Evolutionary conservation across 2,797 vertebrate species (phyloP), one percentile per base, ranked within the genome.

Genomic region (Poeciliopsis gracilis): DNA sequence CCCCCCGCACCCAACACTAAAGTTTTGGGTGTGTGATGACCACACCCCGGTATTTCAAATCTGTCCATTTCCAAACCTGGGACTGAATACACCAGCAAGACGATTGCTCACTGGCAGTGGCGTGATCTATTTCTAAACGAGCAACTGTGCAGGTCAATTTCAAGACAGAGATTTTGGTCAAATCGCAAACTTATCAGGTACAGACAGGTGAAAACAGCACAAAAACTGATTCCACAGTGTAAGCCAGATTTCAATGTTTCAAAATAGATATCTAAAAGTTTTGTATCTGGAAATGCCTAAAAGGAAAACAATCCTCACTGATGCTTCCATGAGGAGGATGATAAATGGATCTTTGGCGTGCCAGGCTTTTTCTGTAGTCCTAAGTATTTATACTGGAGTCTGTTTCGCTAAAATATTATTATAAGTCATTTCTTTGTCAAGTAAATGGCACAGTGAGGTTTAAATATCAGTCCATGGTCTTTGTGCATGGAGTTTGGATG

Each of bases 21-120:
- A 93, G 86, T 89, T 84, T 75, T 77, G 25, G 25, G 76, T 78
- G 85, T 85, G 85, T 76, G 78, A 66, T 80, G 84, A 80, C 83
- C 84, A 7, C 91, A 70, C 90, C 90, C 83, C 57, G 1, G 36
- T 43, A 72, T 74, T 5, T n/a, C 25, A 81, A 85, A 89, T 83
- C 83, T 80, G 84, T 88, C 79, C 67, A 38, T 8, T 83, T 87
- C 79, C 77, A 80, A 89, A 74, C 61, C 84, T 57, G 77, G 78
- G 83, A 83, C 79, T 87, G 57, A 73, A 15, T 76, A 8, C 73
- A 88, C 79, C 78, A 89, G 78, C 79, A 81, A 85, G 28, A 61
- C 49, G 77, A 82, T 83, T 51, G 80, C 83, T 82, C 45, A 66
- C 12, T 49, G 75, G 7, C 57, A 67, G 76, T 51, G 75, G 84